Percentiles rank a stretch among this genome's conserved stretches.
These are phyloP conservation scores for Morpho helenor DNA, from an alignment of 2,888 invertebrate genomes.

Conservation along the genomic window DNA sequence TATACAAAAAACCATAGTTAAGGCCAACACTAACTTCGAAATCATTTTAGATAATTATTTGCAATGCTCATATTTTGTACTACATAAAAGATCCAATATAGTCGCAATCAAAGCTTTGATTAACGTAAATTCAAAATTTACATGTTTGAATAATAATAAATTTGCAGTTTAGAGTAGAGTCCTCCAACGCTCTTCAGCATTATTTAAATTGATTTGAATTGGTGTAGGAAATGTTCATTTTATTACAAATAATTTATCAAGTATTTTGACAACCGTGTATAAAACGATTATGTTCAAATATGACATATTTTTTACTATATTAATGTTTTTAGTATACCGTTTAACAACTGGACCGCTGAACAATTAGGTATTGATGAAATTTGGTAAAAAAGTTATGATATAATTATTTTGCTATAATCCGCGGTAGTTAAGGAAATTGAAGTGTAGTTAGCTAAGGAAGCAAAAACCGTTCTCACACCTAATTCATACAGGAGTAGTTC, in stretches of 20 bases:
- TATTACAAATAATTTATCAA: constrained; percentile 6
- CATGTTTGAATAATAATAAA: neutral
- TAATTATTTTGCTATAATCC: no score
- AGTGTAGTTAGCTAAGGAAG: no score
- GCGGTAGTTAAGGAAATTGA: no score
- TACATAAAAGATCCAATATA: neutral
- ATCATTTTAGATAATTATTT: constrained; percentile 22
- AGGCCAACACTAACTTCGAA: constrained; percentile 21
- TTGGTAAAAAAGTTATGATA: no score
- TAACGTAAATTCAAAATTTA: neutral
- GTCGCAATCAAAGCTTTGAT: neutral
- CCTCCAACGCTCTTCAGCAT: neutral
- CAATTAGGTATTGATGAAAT: no score
- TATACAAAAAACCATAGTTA: constrained; percentile 31
- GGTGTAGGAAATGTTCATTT: neutral
- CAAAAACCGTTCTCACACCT: no score
- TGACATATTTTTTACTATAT: no score
- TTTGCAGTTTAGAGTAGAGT: neutral
- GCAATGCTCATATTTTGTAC: no score
- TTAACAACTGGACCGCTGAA: no score
- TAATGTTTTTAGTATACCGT: no score
- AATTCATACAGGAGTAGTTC: no score
- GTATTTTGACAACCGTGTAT: constrained; percentile 3
- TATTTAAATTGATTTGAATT: constrained; percentile 3
- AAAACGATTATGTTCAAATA: constrained; percentile 5